These are phyloP conservation scores for Xerus rutilus DNA, from an alignment of 2,797 vertebrate species.

Conservation along the genomic window DNA sequence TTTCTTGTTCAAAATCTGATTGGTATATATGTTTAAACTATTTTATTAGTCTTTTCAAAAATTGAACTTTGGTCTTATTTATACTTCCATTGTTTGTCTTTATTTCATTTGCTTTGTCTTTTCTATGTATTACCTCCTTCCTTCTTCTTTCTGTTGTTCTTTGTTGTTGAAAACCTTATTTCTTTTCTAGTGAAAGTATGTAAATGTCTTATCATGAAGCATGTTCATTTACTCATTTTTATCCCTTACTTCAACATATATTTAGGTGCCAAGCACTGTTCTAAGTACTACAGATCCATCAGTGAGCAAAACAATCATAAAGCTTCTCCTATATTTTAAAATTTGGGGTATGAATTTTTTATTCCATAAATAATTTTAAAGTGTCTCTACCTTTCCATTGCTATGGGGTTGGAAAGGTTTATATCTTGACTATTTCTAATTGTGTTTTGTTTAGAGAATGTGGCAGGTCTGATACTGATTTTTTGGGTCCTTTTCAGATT, in stretches of 20 bases:
- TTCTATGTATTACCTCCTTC: not conserved
- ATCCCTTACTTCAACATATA: not conserved
- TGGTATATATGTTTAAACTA: not conserved
- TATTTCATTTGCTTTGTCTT: not conserved
- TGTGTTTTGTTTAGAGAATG: constrained; percentile 51
- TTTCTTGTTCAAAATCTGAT: constrained; percentile 42
- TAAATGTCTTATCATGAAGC: not conserved
- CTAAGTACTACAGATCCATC: not conserved
- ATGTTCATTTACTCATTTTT: not conserved
- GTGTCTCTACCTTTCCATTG: not conserved
- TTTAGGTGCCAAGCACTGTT: not conserved
- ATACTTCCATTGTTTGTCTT: constrained; percentile 1
- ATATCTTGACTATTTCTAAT: constrained; percentile 42
- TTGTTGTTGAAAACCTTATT: not conserved
- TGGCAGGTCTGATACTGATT: constrained; percentile 1
- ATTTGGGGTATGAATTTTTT: constrained; percentile 17
- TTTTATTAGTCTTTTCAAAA: constrained; percentile 1
- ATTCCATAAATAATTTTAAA: constrained; percentile 17
- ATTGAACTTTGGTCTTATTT: constrained; percentile 24
- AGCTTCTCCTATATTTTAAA: not conserved
- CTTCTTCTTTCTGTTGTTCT: not conserved
- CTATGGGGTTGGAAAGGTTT: not conserved
- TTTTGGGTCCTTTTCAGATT: constrained; percentile 36
- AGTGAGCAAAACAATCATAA: not conserved
- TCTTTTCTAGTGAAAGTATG: constrained; percentile 26